Evolutionary conservation across 2,888 invertebrate species (phyloP).

Genomic region (Caradrina clavipalpis): DNA sequence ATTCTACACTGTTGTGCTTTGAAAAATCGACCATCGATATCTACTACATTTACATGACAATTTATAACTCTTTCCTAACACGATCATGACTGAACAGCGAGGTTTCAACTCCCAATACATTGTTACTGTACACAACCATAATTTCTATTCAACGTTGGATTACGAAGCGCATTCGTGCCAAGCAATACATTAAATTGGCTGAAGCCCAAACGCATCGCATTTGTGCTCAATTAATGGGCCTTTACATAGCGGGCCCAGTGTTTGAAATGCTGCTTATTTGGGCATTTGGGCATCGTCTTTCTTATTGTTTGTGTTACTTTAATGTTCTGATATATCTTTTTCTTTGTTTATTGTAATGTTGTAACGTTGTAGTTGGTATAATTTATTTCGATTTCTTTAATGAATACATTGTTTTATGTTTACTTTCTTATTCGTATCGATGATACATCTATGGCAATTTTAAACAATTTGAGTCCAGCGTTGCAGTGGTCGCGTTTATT

Average conservation of each 20-base stretch:
- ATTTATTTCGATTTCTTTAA: conserved; percentile 7
- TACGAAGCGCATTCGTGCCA: conserved; percentile 81
- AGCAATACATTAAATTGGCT: conserved; percentile 88
- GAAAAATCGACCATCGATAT: neutral
- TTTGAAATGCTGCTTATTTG: conserved; percentile 68
- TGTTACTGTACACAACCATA: conserved; percentile 70
- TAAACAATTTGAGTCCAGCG: too few species aligned
- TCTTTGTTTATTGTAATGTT: neutral
- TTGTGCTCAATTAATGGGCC: conserved; percentile 85
- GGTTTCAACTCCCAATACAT: conserved; percentile 57
- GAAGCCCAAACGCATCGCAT: conserved; percentile 82
- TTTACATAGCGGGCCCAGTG: conserved; percentile 73
- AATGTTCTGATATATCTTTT: conserved; percentile 13
- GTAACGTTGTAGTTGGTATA: neutral
- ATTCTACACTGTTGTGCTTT: neutral
- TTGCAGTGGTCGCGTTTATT: too few species aligned
- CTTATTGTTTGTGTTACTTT: conserved; percentile 27
- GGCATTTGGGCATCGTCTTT: conserved; percentile 25
- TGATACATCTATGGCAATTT: too few species aligned
- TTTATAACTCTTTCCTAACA: neutral
- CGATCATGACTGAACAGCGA: conserved; percentile 17
- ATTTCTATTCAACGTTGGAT: conserved; percentile 83
- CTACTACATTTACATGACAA: neutral
- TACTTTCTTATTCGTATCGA: too few species aligned
- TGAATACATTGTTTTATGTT: neutral